Conservation (phyloP, 2,113 vertebrate species). For the Pseudorectes ferrugineus region DNA sequence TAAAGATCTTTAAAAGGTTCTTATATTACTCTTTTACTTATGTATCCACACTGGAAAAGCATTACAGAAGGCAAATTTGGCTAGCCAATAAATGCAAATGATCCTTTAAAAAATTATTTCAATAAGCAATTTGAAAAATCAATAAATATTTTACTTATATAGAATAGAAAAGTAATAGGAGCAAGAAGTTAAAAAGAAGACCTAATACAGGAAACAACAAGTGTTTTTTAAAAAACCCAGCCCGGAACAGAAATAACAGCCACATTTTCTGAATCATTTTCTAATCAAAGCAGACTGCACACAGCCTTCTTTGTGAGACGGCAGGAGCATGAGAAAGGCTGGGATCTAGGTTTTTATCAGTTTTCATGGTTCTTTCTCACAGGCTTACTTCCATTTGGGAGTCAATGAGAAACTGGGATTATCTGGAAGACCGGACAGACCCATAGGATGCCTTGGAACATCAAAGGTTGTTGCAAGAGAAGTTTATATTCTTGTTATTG, state of each 20-base stretch:
- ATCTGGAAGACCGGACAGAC: constrained; percentile 91
- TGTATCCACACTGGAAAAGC: neutral
- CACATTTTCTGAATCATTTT: neutral
- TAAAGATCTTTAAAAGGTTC: neutral
- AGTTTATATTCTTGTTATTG: neutral
- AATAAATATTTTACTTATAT: neutral
- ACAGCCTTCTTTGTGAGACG: neutral
- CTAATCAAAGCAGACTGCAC: neutral
- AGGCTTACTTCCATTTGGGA: constrained; percentile 95
- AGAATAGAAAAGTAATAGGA: neutral
- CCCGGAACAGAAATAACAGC: neutral
- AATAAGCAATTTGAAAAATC: neutral
- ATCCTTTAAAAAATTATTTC: neutral
- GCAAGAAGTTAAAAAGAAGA: neutral
- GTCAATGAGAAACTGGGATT: constrained; percentile 93
- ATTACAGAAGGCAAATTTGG: neutral
- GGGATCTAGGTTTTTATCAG: neutral
- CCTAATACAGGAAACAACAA: neutral
- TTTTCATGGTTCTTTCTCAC: constrained; percentile 31
- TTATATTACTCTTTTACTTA: neutral
- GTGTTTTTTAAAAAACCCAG: neutral
- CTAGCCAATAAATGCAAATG: neutral
- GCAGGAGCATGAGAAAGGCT: neutral
- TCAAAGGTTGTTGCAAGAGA: constrained; percentile 82
- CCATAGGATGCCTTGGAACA: constrained; percentile 94